Base-by-base conservation (phyloP, 2,113 vertebrate species). In the Geococcyx californianus region DNA sequence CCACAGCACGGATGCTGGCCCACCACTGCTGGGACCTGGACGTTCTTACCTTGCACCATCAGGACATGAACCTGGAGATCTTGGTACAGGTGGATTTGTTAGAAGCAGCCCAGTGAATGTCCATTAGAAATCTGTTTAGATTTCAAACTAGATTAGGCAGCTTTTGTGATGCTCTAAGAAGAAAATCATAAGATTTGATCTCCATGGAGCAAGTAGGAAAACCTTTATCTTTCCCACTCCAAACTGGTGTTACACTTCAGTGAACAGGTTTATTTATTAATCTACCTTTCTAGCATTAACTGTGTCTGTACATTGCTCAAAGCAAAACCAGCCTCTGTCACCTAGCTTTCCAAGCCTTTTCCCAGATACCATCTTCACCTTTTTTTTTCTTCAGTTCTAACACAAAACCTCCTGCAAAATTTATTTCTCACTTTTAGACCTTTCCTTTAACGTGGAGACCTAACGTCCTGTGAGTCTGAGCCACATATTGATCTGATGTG, bases 221-320 rank as follows among this genome's bases (percentile, higher is more conserved):
- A 52, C 18, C 47, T 86, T 82, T 5, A 40, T 85, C 51, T 84
- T 86, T 68, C 59, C 51, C n/a, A 55, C 16, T 90, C 45, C 28
- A 55, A 63, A 33, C 36, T n/a, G 31, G 28, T 75, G 81, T 89
- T 70, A 87, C 72, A 74, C 84, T 91, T 92, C 90, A 84, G 76
- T 89, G 68, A 93, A 28, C 92, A 67, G 58, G 96, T 73, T 96
- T 96, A 95, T 67, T 89, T 94, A 97, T 97, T 97, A 97, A 97
- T 91, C 93, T 91, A 42, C 16, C 68, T 88, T 87, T 89, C 67
- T 83, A 49, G 28, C 47, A 88, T 93, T 97, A 94, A 95, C 94
- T 52, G 14, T n/a, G 13, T 29, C n/a, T 40, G 60, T 62, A 68
- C 72, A 33, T 80, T 59, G 49, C 59, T 86, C 49, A 83, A 28